Conservation (phyloP, 2,113 vertebrate genomes). For the Grammomys surdaster region DNA sequence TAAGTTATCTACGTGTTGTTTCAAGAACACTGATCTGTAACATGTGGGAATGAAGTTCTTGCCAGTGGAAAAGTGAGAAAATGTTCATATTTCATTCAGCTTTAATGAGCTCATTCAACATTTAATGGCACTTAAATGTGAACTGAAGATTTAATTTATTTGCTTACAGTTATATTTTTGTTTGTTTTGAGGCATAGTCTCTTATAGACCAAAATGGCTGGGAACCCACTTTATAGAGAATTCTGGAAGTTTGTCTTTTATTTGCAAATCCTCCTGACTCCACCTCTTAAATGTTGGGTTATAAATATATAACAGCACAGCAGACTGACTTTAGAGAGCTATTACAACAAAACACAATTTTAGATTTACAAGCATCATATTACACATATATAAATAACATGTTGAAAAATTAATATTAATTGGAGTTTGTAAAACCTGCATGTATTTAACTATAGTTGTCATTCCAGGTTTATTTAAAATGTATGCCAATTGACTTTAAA, state of each 20-base stretch:
- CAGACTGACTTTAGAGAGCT: neutral
- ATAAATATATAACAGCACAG: neutral
- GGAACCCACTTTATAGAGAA: neutral
- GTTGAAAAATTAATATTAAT: conserved; percentile 21
- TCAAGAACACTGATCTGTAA: neutral
- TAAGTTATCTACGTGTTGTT: neutral
- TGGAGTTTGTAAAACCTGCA: neutral
- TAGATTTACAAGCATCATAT: neutral
- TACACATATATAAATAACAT: neutral
- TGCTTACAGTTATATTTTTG: neutral
- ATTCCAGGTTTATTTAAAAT: neutral
- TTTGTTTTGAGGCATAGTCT: neutral
- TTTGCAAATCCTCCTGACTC: neutral
- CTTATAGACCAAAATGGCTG: neutral
- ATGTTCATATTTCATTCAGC: neutral
- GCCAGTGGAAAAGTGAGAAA: neutral
- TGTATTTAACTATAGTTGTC: neutral
- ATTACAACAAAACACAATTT: neutral
- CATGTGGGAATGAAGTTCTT: neutral
- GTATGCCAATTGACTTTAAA: neutral
- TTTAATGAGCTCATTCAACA: neutral
- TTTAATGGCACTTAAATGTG: neutral
- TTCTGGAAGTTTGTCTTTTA: neutral
- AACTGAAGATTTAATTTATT: neutral
- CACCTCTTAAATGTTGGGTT: neutral